phyloP scores from a whole-genome alignment of 2,888 invertebrate genomes.

The Drosophila birchii region DNA sequence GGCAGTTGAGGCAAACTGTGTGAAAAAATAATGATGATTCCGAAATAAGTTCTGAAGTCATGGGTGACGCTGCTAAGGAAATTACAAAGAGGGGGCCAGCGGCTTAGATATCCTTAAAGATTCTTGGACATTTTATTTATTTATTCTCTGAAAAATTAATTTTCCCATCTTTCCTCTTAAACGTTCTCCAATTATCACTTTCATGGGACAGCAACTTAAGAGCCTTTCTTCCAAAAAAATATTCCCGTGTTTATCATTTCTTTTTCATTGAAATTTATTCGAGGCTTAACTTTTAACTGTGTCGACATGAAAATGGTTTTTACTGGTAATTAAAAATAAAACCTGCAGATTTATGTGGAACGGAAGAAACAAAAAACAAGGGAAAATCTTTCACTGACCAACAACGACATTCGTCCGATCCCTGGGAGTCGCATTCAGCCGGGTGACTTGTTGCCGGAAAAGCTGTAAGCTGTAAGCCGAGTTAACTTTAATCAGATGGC shows the following conservation, averaged over 20 bases:
- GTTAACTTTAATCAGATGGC: conserved; percentile 46
- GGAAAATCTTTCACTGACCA: conserved; percentile 20
- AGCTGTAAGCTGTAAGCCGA: conserved; percentile 41
- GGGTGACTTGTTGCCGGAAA: conserved; percentile 43
- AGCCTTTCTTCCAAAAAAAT: not conserved
- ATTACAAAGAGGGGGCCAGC: not conserved
- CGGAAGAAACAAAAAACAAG: conserved; percentile 21
- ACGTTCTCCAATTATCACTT: conserved; percentile 5
- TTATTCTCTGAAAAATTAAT: not conserved
- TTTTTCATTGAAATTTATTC: conserved; percentile 38
- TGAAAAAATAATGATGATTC: conserved; percentile 27
- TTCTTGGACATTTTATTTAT: not conserved
- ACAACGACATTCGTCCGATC: conserved; percentile 3
- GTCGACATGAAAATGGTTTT: conserved; percentile 51
- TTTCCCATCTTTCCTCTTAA: conserved; percentile 1
- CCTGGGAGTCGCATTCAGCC: conserved; percentile 15
- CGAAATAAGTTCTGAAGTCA: conserved; percentile 5
- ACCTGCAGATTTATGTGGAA: conserved; percentile 48
- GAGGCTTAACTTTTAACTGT: conserved; percentile 40
- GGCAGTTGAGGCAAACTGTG: conserved; percentile 32
- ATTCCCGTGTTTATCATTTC: conserved; percentile 7
- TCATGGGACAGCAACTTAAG: conserved; percentile 12
- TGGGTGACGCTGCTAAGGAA: conserved; percentile 8
- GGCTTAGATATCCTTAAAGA: not conserved
- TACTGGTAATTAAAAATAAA: conserved; percentile 60